These are phyloP conservation scores for Dromaius novaehollandiae DNA, from an alignment of 2,113 vertebrate genomes.

Conservation along the genomic window DNA sequence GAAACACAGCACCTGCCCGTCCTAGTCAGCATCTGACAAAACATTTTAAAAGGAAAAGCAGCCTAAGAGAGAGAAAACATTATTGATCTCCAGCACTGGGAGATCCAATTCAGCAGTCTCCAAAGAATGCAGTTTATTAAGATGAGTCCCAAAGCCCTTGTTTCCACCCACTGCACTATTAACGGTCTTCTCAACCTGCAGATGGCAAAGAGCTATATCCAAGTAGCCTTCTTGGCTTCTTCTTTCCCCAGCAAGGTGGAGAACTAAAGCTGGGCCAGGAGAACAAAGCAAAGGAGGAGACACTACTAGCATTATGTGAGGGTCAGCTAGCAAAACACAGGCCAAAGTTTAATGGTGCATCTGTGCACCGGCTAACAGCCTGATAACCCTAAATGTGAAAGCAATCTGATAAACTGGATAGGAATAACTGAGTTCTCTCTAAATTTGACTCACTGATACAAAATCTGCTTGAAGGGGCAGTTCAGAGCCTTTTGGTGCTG, in stretches of 20 bases:
- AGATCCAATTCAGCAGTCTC: background rate
- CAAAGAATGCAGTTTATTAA: constrained; percentile 29
- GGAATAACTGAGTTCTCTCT: background rate
- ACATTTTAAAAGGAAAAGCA: background rate
- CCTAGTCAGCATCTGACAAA: background rate
- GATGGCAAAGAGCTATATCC: background rate
- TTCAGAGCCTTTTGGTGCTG: background rate
- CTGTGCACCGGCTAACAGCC: background rate
- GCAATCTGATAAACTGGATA: background rate
- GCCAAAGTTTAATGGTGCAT: background rate
- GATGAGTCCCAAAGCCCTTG: background rate
- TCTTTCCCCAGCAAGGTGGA: background rate
- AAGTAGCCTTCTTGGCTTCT: background rate
- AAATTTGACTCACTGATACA: background rate
- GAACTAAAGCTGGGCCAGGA: background rate
- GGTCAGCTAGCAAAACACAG: background rate
- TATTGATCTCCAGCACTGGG: background rate
- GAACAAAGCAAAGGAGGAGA: background rate
- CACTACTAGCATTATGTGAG: rapidly evolving
- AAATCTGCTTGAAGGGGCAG: background rate
- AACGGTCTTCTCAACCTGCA: background rate
- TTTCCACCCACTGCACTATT: constrained; percentile 10
- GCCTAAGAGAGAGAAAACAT: background rate
- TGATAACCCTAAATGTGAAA: background rate
- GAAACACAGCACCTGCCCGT: background rate